Evolutionary conservation across 2,888 invertebrate species (phyloP), one percentile per base, ranked within the genome.

Genomic region (Melieria omissa): DNA sequence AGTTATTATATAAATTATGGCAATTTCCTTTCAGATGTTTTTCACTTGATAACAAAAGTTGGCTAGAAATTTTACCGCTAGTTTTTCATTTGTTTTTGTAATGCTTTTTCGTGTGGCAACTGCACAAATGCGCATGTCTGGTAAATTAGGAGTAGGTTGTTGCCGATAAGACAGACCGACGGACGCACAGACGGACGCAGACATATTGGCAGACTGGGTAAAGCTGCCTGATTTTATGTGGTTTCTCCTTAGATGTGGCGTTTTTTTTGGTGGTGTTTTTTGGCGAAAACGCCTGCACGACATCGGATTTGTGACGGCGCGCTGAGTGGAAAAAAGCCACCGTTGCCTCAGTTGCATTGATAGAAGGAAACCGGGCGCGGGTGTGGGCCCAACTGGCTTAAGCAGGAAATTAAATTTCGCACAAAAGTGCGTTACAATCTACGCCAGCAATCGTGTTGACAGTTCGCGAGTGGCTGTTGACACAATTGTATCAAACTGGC

Each of bases 11-110:
- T 69, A 72, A 72, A 72, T 69, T 72, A 72, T 69, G 54, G 72
- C 72, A 72, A 69, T 72, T 72, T 72, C 72, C 69, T 68, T 29
- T 55, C 44, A 69, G 62, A 72, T 72, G 60, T 42, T 52, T 64
- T 69, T 29, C 54, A 47, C 61, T 54, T 62, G 72, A 72, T 72
- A 72, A 69, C 49, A 52, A 49, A 52, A 41, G 42, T 9, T 41
- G 12, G 41, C 2, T 5, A 16, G 41, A 29, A 14, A 2, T 29
- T 62, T 9, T n/a, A 7, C n/a, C 10, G 9, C 6, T 41, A 47
- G 4, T 49, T 6, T 29, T 44, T 58, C 47, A 60, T 16, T 44
- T 60, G 47, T 67, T 60, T 47, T 67, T 44, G 67, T 49, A 7
- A 4, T 10, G 10, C 4, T 57, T 52, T 64, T 64, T 7, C 52